Conservation (phyloP, 2,113 vertebrate species). For the Myodes glareolus region DNA sequence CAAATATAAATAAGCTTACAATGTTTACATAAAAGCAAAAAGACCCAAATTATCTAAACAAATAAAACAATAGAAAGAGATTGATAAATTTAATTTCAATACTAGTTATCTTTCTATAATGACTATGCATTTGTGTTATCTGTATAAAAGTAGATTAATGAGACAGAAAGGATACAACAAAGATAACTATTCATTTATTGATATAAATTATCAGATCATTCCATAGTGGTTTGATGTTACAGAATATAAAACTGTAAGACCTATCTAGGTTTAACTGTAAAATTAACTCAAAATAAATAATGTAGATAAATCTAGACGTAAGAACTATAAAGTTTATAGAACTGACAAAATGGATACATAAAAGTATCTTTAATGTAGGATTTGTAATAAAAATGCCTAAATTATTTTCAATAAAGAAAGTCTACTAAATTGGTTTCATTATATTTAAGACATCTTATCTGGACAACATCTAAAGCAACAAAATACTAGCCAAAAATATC, state of each 20-base stretch:
- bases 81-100: background rate
- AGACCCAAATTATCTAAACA: background rate
- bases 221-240: background rate
- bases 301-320: background rate
- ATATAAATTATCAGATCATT: background rate
- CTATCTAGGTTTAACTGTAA: background rate
- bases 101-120: background rate
- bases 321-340: background rate
- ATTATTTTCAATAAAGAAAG: background rate
- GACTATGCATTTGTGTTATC: background rate
- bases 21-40: background rate
- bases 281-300: background rate
- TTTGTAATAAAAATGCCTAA: background rate
- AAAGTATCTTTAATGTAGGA: background rate
- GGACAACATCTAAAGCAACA: background rate
- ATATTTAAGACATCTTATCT: constrained; percentile 45
- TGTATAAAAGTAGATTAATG: constrained; percentile 9
- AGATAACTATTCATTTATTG: background rate
- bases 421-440: background rate
- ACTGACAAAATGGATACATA: background rate
- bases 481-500: background rate
- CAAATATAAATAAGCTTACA: background rate
- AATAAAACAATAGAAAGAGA: background rate
- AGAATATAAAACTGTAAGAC: background rate
- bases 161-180: background rate